Percentiles rank a stretch among this genome's conserved stretches.
phyloP scores from a whole-genome alignment of 1,140 invertebrate genomes.

The Drosophila kanapiae region DNA sequence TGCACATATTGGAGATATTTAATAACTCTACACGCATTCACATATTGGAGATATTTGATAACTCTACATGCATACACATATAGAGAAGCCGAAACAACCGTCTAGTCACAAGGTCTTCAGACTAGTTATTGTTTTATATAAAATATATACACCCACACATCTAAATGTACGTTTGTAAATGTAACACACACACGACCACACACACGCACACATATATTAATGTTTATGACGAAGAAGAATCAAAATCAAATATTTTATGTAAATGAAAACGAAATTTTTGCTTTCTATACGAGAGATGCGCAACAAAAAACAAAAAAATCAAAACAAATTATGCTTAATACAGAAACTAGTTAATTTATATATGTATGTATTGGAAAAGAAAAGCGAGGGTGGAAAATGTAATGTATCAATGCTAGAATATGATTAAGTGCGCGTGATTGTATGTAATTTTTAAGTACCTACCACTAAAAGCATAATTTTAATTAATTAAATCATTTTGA shows the following conservation, averaged over 20 bases:
- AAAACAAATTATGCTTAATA: constrained; percentile 59
- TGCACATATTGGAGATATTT: constrained; percentile 52
- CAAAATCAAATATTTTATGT: constrained; percentile 55
- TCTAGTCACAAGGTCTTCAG: constrained; percentile 84
- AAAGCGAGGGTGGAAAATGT: constrained; percentile 35
- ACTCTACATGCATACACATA: constrained; percentile 50
- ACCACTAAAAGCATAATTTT: constrained; percentile 55
- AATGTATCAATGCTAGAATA: constrained; percentile 58
- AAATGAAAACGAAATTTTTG: constrained; percentile 43
- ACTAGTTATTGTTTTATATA: constrained; percentile 83
- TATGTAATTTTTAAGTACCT: constrained; percentile 68
- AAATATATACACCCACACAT: constrained; percentile 54
- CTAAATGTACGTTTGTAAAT: constrained; percentile 56
- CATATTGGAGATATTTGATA: constrained; percentile 60
- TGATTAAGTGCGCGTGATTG: constrained; percentile 79
- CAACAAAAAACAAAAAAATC: constrained; percentile 9
- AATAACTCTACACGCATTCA: constrained; percentile 43
- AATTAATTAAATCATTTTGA: constrained; percentile 61
- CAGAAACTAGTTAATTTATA: constrained; percentile 61
- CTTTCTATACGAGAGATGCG: constrained; percentile 44
- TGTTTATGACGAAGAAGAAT: constrained; percentile 50
- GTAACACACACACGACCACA: constrained; percentile 46
- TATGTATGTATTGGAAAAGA: constrained; percentile 36
- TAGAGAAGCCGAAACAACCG: constrained; percentile 70
- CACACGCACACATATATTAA: constrained; percentile 44